Percentiles rank a stretch among this genome's conserved stretches.
These are phyloP conservation scores for Frankliniella intonsa DNA, from an alignment of 2,888 invertebrate genomes.

Conservation along the genomic window DNA sequence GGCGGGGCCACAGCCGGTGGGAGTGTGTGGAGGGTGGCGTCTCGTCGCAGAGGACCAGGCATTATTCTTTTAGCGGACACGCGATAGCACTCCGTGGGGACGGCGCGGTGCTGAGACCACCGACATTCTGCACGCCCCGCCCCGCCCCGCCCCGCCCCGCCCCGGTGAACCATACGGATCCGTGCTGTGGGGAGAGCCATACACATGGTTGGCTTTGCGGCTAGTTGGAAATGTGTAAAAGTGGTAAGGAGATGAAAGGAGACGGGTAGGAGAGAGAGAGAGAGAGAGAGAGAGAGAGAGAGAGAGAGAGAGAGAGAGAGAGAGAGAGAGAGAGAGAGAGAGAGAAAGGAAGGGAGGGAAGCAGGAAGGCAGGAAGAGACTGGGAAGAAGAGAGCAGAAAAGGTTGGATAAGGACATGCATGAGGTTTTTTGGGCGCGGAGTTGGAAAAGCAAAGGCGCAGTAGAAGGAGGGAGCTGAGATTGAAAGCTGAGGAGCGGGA, in stretches of 20 bases:
- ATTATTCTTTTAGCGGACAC: slow-evolving; percentile 25
- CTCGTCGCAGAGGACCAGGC: neutral
- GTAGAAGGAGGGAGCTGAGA: neutral
- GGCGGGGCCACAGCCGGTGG: too few species aligned
- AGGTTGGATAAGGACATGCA: too few species aligned
- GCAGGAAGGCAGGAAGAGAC: neutral
- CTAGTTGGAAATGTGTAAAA: too few species aligned
- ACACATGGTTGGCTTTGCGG: neutral
- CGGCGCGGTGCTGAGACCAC: neutral
- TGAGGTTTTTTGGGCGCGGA: neutral
- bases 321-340: too few species aligned
- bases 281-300: neutral
- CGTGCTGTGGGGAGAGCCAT: neutral
- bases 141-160: neutral
- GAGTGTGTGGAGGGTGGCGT: too few species aligned
- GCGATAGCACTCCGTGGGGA: slow-evolving; percentile 21
- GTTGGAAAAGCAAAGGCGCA: neutral
- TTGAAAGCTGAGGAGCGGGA: too few species aligned
- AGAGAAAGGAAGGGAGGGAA: neutral
- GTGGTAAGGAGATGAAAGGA: too few species aligned
- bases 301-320: too few species aligned
- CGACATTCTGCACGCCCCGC: neutral
- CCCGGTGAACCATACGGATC: neutral
- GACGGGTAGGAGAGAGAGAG: neutral
- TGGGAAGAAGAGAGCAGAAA: too few species aligned